phyloP scores from a whole-genome alignment of 1,140 invertebrate genomes.

The Micrasema longulum region DNA sequence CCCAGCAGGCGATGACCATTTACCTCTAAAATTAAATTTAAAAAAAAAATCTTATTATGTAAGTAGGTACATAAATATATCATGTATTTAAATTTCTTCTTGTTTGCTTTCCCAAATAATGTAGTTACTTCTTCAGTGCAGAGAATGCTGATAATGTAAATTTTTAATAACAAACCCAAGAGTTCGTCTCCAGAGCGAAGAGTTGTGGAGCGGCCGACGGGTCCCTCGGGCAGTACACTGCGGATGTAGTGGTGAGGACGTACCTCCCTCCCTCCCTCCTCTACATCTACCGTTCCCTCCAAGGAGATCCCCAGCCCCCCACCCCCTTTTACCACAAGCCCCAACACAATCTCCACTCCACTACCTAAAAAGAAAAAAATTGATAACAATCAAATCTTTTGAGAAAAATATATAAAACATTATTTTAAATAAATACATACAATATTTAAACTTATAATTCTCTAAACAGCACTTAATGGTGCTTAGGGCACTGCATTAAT shows the following conservation, averaged over 20 bases:
- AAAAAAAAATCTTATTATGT: neutral
- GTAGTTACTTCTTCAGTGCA: too few relatives aligned
- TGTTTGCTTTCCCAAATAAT: too few relatives aligned
- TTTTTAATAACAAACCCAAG: slow-evolving; percentile 77
- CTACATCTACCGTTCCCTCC: slow-evolving; percentile 96
- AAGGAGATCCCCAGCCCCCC: slow-evolving; percentile 94
- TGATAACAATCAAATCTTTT: too few relatives aligned
- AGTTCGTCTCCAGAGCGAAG: slow-evolving; percentile 92
- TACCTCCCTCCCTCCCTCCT: slow-evolving; percentile 91
- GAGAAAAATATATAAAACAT: too few relatives aligned
- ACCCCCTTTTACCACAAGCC: slow-evolving; percentile 87
- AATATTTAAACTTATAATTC: too few relatives aligned
- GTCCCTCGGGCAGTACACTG: slow-evolving; percentile 93
- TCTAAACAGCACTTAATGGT: too few relatives aligned
- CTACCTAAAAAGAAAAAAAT: slow-evolving; percentile 67
- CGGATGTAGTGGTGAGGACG: slow-evolving; percentile 94
- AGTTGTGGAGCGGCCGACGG: slow-evolving; percentile 88
- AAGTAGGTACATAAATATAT: neutral
- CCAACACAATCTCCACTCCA: slow-evolving; percentile 90
- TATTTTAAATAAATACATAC: too few relatives aligned
- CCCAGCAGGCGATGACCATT: slow-evolving; percentile 95
- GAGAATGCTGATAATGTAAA: too few relatives aligned
- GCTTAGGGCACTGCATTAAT: too few relatives aligned
- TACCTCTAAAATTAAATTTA: slow-evolving; percentile 75
- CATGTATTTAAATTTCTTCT: too few relatives aligned